Base-by-base conservation (phyloP, 2,888 invertebrate species). In the Campaea margaritaria region DNA sequence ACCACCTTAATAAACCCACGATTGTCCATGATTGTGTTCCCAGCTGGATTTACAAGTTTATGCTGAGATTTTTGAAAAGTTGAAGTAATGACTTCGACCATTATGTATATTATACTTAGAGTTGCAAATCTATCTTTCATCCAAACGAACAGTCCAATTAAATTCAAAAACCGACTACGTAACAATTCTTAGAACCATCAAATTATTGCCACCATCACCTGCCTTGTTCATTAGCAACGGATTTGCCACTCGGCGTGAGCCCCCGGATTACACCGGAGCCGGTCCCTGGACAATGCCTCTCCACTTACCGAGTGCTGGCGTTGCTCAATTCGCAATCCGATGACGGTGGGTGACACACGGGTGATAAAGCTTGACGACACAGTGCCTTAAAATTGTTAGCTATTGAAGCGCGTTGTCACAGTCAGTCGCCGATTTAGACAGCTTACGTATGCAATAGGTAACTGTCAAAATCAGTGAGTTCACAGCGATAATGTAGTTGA, bases 221-320 rank as follows among this genome's bases (percentile, higher is more conserved):
- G 54, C 83, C 84, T 78, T 64, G 74, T 81, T 88, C 86, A 89
- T 89, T 89, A 89, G 82, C 83, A 82, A 84, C 81, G 83, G 82
- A 86, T 85, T 78, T 78, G 77, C 70, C 69, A 69, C 60, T 44
- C 61, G 74, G 75, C 74, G 74, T 69, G 75, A 70, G 76, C 82
- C 83, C 31, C 80, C 82, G 81, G 85, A 89, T 89, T 89, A 89
- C 87, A 85, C 83, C 83, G 73, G 79, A 79, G 81, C 78, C 76
- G 73, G 82, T 86, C 89, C 89, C 85, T 71, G 71, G 79, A 86
- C 82, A 83, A 83, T 82, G 72, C 73, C 62, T 70, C 74, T 38
- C 79, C 80, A 77, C 82, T 85, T 81, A 75, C 75, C 75, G 75
- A 64, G 67, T 62, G 68, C 70, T 57, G 73, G 64, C 78, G 79